A percentile compares a stretch with the other conserved stretches of the same genome.
Evolutionary conservation across 1,140 invertebrate species (phyloP).

Genomic region (Pseudomyrmex dendroicus): DNA sequence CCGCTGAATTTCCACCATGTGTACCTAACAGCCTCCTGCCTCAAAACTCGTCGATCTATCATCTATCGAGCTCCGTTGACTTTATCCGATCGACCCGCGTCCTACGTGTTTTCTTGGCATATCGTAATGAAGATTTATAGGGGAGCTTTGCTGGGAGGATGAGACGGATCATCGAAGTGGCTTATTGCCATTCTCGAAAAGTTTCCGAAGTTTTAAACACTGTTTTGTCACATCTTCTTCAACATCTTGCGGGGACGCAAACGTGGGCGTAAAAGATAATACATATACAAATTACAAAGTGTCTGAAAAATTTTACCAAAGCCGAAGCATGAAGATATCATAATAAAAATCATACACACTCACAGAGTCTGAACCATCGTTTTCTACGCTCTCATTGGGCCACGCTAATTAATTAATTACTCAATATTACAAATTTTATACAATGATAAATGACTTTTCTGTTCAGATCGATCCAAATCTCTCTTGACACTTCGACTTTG

Average conservation of each 20-base stretch:
- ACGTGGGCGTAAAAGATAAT: not conserved
- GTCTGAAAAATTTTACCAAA: not conserved
- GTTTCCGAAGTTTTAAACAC: conserved; percentile 72
- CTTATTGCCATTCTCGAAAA: conserved; percentile 78
- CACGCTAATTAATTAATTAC: no score
- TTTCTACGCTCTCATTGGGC: no score
- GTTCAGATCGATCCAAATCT: no score
- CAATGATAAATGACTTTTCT: no score
- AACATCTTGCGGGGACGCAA: conserved; percentile 34
- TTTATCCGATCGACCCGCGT: conserved; percentile 67
- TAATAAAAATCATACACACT: no score
- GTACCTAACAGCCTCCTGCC: not conserved
- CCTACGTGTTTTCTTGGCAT: conserved; percentile 70
- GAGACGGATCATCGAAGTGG: conserved; percentile 73
- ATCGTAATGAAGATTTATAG: conserved; percentile 82
- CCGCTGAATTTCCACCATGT: conserved; percentile 3
- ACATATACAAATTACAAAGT: conserved; percentile 53
- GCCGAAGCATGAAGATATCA: no score
- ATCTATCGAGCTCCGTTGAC: conserved; percentile 53
- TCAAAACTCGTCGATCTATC: conserved; percentile 65
- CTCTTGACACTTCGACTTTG: no score
- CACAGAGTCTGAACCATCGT: no score
- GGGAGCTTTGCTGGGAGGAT: conserved; percentile 55
- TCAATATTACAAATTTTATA: no score
- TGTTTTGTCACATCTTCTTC: conserved; percentile 4